Conservation (phyloP, 1,140 invertebrate species). For the Cotesia vestalis region DNA sequence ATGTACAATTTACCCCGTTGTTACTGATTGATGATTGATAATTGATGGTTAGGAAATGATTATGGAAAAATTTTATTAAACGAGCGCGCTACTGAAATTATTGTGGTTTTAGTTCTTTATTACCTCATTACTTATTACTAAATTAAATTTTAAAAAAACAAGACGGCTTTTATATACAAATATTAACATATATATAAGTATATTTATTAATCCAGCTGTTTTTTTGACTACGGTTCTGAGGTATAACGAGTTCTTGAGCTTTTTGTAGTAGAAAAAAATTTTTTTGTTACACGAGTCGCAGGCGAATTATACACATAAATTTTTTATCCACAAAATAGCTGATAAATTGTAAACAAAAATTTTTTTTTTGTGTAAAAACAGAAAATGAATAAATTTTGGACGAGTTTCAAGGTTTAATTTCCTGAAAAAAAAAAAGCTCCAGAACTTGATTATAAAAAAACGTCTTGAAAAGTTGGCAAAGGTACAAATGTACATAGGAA, state of each 20-base stretch:
- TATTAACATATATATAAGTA: slow-evolving; percentile 43
- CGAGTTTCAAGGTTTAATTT: no score
- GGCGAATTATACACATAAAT: no score
- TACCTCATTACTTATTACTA: neutral
- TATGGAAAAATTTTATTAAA: slow-evolving; percentile 30
- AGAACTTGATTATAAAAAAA: slow-evolving; percentile 53
- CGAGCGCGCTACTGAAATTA: slow-evolving; percentile 37
- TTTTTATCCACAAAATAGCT: no score
- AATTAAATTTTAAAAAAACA: neutral
- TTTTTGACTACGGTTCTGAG: slow-evolving; percentile 59
- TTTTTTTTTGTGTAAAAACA: no score
- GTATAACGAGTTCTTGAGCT: slow-evolving; percentile 49
- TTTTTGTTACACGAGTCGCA: no score
- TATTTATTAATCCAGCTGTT: slow-evolving; percentile 51
- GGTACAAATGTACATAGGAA: slow-evolving; percentile 66
- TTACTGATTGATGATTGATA: slow-evolving; percentile 46
- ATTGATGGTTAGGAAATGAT: neutral
- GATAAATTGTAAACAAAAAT: no score
- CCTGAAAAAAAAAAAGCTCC: slow-evolving; percentile 35
- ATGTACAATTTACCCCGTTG: slow-evolving; percentile 57
- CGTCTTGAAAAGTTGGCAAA: slow-evolving; percentile 59
- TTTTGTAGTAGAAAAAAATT: no score
- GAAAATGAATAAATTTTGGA: no score
- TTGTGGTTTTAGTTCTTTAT: slow-evolving; percentile 30
- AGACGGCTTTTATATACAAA: slow-evolving; percentile 20